phyloP scores from a whole-genome alignment of 2,888 invertebrate genomes.

The Dicyrtomina minuta region DNA sequence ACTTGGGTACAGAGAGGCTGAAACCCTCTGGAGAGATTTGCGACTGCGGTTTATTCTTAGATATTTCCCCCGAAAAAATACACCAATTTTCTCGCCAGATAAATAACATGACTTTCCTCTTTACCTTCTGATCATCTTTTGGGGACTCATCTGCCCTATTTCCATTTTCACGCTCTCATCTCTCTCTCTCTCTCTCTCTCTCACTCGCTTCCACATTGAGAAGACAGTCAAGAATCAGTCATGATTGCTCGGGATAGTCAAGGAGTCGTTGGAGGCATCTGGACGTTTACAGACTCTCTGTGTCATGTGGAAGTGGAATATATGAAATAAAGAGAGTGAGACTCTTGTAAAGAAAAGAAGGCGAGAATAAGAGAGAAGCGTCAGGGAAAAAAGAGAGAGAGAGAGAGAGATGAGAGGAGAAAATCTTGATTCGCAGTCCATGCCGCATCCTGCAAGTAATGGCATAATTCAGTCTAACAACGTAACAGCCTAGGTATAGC shows the following conservation, averaged over 20 bases:
- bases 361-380: neutral
- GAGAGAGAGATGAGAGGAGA: too few species aligned
- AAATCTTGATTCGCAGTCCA: conserved; percentile 16
- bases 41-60: conserved; percentile 52
- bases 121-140: conserved; percentile 38
- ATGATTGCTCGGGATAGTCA: conserved; percentile 14
- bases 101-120: conserved; percentile 54
- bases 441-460: conserved; percentile 20
- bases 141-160: conserved; percentile 29
- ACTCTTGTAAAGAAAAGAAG: neutral
- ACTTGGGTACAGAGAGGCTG: conserved; percentile 3
- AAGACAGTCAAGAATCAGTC: conserved; percentile 1
- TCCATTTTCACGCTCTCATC: neutral
- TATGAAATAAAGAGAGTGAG: too few species aligned
- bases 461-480: conserved; percentile 30
- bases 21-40: conserved; percentile 50
- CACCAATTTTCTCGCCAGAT: conserved; percentile 51
- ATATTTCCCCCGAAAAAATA: conserved; percentile 50
- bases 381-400: neutral
- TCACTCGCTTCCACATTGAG: neutral
- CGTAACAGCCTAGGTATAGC: too few species aligned
- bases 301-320: too few species aligned
- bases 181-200: neutral
- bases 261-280: conserved; percentile 28
- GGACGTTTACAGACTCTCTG: conserved; percentile 10